phyloP scores from a whole-genome alignment of 2,888 invertebrate genomes.

The Papilio protenor region DNA sequence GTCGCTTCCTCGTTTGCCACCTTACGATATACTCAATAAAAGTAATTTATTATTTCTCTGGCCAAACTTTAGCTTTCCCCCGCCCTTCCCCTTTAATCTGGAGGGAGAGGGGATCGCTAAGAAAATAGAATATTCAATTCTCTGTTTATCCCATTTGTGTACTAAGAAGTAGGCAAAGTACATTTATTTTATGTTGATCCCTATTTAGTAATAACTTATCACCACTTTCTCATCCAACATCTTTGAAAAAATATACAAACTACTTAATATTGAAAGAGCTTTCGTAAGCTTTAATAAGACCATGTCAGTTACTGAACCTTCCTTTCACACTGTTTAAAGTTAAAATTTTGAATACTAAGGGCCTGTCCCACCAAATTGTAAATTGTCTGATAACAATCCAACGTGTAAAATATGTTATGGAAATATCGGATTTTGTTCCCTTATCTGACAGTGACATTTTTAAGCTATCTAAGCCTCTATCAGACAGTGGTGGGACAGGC shows the following conservation, averaged over 20 bases:
- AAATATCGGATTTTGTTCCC: no score
- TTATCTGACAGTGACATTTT: no score
- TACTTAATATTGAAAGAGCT: not conserved
- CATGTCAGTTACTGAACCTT: slow-evolving; percentile 7
- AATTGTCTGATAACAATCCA: no score
- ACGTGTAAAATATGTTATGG: no score
- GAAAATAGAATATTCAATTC: not conserved
- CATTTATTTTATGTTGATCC: no score
- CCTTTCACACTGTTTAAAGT: slow-evolving; percentile 19
- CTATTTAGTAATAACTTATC: no score
- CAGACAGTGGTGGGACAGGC: no score
- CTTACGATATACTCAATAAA: no score
- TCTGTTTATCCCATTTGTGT: not conserved
- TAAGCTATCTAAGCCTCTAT: no score
- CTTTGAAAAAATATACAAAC: not conserved
- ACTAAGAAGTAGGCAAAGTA: not conserved
- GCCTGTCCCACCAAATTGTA: not conserved
- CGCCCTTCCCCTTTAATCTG: not conserved
- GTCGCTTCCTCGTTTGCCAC: no score
- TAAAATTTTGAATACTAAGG: not conserved
- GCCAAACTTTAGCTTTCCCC: not conserved
- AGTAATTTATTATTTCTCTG: no score
- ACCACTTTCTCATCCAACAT: not conserved
- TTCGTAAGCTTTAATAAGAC: slow-evolving; percentile 11
- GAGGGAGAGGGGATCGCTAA: not conserved